Evolutionary conservation across 2,797 vertebrate genomes (phyloP).

Genomic region (Falco rusticolus): DNA sequence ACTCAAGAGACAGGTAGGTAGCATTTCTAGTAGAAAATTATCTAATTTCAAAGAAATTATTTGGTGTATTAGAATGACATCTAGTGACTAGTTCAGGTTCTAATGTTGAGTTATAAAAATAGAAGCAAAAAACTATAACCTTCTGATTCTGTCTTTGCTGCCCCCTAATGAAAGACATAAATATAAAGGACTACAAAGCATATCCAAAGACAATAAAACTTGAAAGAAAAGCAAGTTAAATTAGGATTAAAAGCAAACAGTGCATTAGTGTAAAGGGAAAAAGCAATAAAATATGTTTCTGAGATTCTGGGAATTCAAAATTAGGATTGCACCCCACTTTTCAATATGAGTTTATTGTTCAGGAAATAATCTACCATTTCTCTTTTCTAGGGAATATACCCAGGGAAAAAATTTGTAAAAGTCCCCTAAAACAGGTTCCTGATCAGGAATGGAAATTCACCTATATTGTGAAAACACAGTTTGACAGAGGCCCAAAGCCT

Average conservation of each 20-base stretch:
- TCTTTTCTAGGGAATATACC: not conserved
- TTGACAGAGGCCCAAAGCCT: not conserved
- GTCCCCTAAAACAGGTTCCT: not conserved
- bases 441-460: not conserved
- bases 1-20: not conserved
- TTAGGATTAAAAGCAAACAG: not conserved
- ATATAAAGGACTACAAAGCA: not conserved
- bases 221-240: not conserved
- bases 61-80: constrained; percentile 69
- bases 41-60: constrained; percentile 35
- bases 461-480: not conserved
- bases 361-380: not conserved
- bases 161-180: not conserved
- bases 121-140: not conserved
- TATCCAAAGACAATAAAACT: not conserved
- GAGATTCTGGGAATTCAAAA: not conserved
- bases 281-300: not conserved
- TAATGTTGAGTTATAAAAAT: constrained; percentile 7
- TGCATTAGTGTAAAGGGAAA: not conserved
- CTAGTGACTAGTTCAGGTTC: constrained; percentile 60
- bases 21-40: not conserved
- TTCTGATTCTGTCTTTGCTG: constrained; percentile 15
- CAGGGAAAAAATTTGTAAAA: not conserved
- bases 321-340: not conserved
- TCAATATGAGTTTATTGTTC: not conserved